Conservation (phyloP, 2,888 invertebrate genomes). For the Caenorhabditis panamensis region DNA sequence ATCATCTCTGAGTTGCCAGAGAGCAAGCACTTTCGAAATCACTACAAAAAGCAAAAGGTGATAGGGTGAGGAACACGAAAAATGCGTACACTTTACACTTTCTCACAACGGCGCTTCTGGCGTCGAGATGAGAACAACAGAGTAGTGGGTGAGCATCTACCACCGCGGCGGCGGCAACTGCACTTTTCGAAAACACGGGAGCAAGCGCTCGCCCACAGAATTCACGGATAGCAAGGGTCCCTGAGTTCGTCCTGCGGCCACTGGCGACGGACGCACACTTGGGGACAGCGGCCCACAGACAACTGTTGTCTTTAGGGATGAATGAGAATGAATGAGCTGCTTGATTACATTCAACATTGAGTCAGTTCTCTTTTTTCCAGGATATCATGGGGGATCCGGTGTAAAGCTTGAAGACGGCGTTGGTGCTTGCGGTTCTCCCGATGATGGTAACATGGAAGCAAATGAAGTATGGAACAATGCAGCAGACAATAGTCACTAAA, state of each 20-base stretch:
- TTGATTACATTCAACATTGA: conserved; percentile 8
- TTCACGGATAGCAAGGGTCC: conserved; percentile 7
- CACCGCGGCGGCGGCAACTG: conserved; percentile 25
- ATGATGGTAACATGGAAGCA: conserved; percentile 62
- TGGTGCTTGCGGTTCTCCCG: conserved; percentile 64
- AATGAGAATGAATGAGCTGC: conserved; percentile 6
- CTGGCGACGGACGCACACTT: not conserved
- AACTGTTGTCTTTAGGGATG: conserved; percentile 23
- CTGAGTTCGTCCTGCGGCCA: not conserved
- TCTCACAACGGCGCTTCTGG: conserved; percentile 15
- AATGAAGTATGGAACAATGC: conserved; percentile 34
- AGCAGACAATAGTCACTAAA: not conserved
- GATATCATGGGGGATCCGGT: conserved; percentile 56
- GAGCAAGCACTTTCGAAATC: conserved; percentile 31
- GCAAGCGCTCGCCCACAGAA: conserved; percentile 29
- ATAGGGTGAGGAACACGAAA: conserved; percentile 46
- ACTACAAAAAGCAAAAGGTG: conserved; percentile 29
- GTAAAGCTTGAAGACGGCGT: conserved; percentile 63
- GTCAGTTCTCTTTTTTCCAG: conserved; percentile 31
- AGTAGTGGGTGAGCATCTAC: conserved; percentile 28
- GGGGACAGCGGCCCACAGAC: conserved; percentile 4
- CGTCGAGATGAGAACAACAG: conserved; percentile 30
- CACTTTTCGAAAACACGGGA: conserved; percentile 28
- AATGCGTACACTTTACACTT: conserved; percentile 50
- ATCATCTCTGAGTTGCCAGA: not conserved